Evolutionary conservation across 1,140 invertebrate genomes (phyloP), one percentile per base, ranked within the genome.

Genomic region (Drosophila pachea): DNA sequence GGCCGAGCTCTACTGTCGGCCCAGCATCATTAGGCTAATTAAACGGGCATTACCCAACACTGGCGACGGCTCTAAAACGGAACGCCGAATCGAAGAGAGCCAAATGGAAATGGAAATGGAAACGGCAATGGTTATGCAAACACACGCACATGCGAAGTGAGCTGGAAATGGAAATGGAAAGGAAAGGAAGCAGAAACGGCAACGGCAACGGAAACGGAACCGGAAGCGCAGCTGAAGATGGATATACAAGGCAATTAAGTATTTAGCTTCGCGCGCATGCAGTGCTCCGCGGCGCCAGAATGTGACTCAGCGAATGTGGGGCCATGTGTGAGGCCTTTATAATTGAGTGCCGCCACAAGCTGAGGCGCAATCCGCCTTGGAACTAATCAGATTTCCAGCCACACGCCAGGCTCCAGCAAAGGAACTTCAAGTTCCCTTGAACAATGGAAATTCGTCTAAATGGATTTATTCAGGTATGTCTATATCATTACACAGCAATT

Each of bases 1-100:
- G 64, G 40, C 6, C 12, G 63, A 64, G 43, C 38, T 60, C 61
- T 32, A 42, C 36, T 43, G 31, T 48, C 43, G 66, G 35, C 54
- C 4, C 43, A 71, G 48, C 54, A 70, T 73, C 69, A 76, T 76
- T 76, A 61, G 42, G 50, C 66, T 74, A 82, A 81, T 74, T 75
- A 75, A 61, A 73, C 48, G 63, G 48, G 55, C 55, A 67, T 66
- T 71, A 54, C 50, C 55, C 63, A 65, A 65, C 55, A 66, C 63
- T 66, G 54, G 31, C 36, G 2, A 45, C 42, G 50, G 56, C 45
- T 53, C n/a, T 59, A 8, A 5, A 47, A 22, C 8, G 40, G 11
- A 22, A 3, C 22, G 22, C 1, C 22, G 22, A 32, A 49, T 68
- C 59, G 56, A 61, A 53, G 40, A 8, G 29, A 16, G 36, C 49